Base-by-base conservation (phyloP, 1,140 invertebrate genomes). In the Ceratina australensis region DNA sequence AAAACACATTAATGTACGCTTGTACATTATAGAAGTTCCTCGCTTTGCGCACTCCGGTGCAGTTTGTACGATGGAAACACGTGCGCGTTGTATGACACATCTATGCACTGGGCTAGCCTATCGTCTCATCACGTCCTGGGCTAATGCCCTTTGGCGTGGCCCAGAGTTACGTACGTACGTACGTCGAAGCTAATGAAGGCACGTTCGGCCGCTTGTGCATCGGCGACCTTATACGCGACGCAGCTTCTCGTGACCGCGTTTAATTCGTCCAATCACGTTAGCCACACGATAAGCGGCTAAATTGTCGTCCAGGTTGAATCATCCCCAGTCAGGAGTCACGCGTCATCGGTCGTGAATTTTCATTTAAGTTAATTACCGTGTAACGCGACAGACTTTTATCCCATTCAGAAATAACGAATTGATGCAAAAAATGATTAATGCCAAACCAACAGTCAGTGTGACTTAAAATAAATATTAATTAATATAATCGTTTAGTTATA, bases 251-350 rank as follows among this genome's bases (percentile, higher is more conserved):
- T 49, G 74, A 56, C 49, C 57, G 50, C 64, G 83, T 77, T 85
- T 85, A 83, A 86, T 87, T 81, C 85, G 79, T 80, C 65, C 81
- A 86, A 85, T 87, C 71, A 78, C 79, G 68, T 86, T 83, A 86
- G 73, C 57, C 71, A 72, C 57, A 77, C 64, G 85, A 86, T 83
- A 85, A 85, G 76, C 79, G 73, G 63, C 69, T 77, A 72, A 77
- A 80, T 69, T 75, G 64, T 77, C 80, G 74, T 65, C 13, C 64
- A 63, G 57, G 54, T 74, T 85, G 84, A 85, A 75, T 86, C 78
- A 86, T 86, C 76, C 49, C 81, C 71, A 66, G 18, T n/a, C 54
- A 13, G 28, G 18, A 42, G 26, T 68, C 28, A n/a, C 10, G 20
- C 56, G 26, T 71, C 74, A 61, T 65, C 72, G 50, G 10, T 2